Evolutionary conservation across 1,140 invertebrate genomes (phyloP), one percentile per base, ranked within the genome.

Genomic region (Apolygus lucorum): DNA sequence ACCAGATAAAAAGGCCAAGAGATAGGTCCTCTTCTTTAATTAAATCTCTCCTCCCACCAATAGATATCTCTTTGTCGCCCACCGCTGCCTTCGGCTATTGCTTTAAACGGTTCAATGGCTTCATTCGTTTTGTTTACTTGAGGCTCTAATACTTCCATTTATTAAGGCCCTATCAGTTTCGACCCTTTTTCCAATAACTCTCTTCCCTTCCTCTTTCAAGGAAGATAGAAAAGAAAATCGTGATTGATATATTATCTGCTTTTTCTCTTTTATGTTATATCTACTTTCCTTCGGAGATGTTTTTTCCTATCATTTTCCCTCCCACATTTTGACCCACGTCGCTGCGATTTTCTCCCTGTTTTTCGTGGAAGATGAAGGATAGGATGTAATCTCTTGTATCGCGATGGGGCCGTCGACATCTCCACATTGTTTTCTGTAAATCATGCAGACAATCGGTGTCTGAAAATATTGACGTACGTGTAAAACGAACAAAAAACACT

Each of bases 61-160:
- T 64, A 64, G 63, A 64, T 64, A 64, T 64, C 63, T 64, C 63
- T 28, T 64, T 64, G 63, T 64, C 63, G 63, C 63, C 63, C 63
- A 8, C 21, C 13, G 22, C 13, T 24, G 22, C 22, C 28, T 29
- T 27, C 2, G 27, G 63, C 63, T 64, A 64, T 64, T 64, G 63
- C 63, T 64, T 64, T 64, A 64, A 64, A 64, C 63, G 63, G 25
- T 64, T 64, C 63, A 64, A 64, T 64, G 63, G 63, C 63, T 64
- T 64, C 63, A 64, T 64, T 64, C 63, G 63, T 64, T 64, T 64
- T 64, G 63, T 64, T 64, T 64, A 64, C 63, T 64, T 64, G 63
- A 64, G 27, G 4, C 63, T 29, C 63, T 64, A 64, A 64, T 64
- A 64, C 63, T 64, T 64, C 63, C 63, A 64, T 64, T 64, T 64